Evolutionary conservation across 2,797 vertebrate genomes (phyloP), one percentile per base, ranked within the genome.

Genomic region (Takifugu rubripes): DNA sequence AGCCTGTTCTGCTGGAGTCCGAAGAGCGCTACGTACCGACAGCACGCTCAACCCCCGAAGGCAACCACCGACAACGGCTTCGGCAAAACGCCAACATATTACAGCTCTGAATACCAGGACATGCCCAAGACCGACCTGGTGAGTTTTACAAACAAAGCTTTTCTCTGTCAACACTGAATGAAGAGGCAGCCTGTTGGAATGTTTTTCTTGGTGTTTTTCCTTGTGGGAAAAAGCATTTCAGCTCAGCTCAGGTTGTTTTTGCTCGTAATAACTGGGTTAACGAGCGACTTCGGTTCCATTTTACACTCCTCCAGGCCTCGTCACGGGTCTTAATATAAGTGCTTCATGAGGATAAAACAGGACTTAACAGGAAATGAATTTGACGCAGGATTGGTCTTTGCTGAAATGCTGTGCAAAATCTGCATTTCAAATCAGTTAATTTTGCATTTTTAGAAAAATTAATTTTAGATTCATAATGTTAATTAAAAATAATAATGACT

Each of bases 1-100:
- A 96, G 79, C 85, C 92, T 99, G 44, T 99, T 99, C 77, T 94
- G 94, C 82, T 98, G 96, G 94, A 97, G 94, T 1, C 96, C 96
- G 0, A 97, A 95, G 86, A 99, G 96, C 4, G 93, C 95, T 15
- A 99, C 97, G 0, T 99, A 92, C 69, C 75, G 96, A 36, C 97
- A 98, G 7, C 95, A 95, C 0, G 96, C 96, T 14, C 96, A 97
- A 50, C 91, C 92, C 0, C 84, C 91, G 0, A 95, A 92, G 58
- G 75, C 72, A 0, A 0, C 75, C 1, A n/a, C 63, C 0, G 94
- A 97, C 0, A 68, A 72, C 64, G 88, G 74, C 43, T 55, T 92
- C 1, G 84, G 90, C 15, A 90, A 84, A 79, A 72, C 91, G 0
- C 16, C 85, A 5, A 77, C 90, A n/a, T 93, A 89, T 77, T 92